phyloP scores from a whole-genome alignment of 1,140 invertebrate species.

The Bombus ignitus region DNA sequence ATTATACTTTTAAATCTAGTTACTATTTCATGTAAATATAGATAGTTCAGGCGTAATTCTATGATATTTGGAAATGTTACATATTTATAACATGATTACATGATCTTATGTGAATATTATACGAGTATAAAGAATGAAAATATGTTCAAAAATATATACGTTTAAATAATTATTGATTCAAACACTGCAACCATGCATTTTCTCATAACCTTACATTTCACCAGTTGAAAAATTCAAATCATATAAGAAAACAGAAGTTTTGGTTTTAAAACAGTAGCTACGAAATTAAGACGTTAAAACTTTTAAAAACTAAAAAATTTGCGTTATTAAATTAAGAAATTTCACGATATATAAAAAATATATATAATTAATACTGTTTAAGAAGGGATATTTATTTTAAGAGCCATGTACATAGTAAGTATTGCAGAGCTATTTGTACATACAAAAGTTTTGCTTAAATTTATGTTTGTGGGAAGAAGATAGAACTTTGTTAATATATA shows the following conservation, averaged over 20 bases:
- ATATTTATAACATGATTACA: slow-evolving; percentile 50
- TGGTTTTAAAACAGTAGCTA: background rate
- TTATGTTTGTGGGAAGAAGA: slow-evolving; percentile 37
- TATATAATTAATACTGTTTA: slow-evolving; percentile 40
- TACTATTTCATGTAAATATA: slow-evolving; percentile 51
- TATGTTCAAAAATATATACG: slow-evolving; percentile 43
- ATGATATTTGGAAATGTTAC: slow-evolving; percentile 36
- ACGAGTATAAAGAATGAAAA: slow-evolving; percentile 38
- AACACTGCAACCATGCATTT: background rate
- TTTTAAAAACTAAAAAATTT: background rate
- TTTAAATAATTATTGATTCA: slow-evolving; percentile 36
- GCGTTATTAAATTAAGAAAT: background rate
- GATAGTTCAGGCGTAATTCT: slow-evolving; percentile 41
- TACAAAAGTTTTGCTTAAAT: slow-evolving; percentile 51
- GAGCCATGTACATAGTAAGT: slow-evolving; percentile 36
- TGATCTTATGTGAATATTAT: slow-evolving; percentile 36
- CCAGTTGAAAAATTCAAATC: background rate
- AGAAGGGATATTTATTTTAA: slow-evolving; percentile 52
- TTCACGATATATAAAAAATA: background rate
- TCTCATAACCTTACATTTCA: slow-evolving; percentile 1
- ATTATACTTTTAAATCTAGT: slow-evolving; percentile 44
- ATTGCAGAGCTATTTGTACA: slow-evolving; percentile 50
- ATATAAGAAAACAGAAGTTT: background rate
- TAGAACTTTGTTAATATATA: slow-evolving; percentile 31
- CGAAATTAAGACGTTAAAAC: background rate